Evolutionary conservation across 2,797 vertebrate species (phyloP), one percentile per base, ranked within the genome.

Genomic region (Carcharodon carcharias): DNA sequence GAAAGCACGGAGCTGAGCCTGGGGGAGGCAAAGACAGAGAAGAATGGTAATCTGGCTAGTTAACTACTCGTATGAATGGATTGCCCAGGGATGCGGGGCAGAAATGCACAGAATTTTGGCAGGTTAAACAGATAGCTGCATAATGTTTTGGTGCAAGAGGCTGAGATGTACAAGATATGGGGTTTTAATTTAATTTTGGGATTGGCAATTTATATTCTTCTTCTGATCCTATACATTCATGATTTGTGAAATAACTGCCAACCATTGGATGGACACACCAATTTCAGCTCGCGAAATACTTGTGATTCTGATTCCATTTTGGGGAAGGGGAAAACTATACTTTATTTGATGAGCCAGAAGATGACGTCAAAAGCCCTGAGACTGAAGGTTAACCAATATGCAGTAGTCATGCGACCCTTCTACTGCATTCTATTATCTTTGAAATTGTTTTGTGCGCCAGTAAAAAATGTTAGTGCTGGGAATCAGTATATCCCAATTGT

Each of bases 1-100:
- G 97, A 99, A 99, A 0, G 99, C 99, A 97, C 99, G 98, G 88
- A 99, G 98, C 98, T 99, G 99, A 56, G 99, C 99, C 99, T 99
- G 97, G 16, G 97, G 96, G 40, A 56, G 26, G 28, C 40, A 95
- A n/a, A 95, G 71, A 54, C 50, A 40, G 91, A 45, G n/a, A 63
- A 58, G n/a, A 65, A 93, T 7, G 3, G n/a, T 67, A 45, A 93
- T 23, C 21, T 54, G 16, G 61, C n/a, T n/a, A 45, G 40, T 40
- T 23, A 93, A 21, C 65, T 63, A 23, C 18, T 67, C 11, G n/a
- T 18, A 35, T 16, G 26, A 58, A 89, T 89, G 28, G 56, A 31
- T 14, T 91, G 31, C 56, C 2, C 56, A n/a, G 28, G 11, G 11
- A 61, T 91, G 58, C 54, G 6, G 56, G 71, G 8, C 23, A 69